These are phyloP conservation scores for Cheirogaleus major DNA, from an alignment of 2,797 vertebrate species.

Conservation along the genomic window DNA sequence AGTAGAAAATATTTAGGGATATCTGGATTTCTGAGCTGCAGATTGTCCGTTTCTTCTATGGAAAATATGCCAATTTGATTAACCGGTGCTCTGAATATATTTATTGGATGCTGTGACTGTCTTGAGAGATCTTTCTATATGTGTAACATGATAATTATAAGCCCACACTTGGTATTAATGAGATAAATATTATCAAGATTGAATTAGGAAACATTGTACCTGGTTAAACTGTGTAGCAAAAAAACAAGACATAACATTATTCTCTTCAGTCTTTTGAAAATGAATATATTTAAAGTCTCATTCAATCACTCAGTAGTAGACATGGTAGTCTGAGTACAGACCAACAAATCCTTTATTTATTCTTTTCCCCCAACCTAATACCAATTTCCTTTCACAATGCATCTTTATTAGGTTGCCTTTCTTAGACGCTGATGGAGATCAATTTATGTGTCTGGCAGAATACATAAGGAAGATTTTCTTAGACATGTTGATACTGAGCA, in stretches of 20 bases:
- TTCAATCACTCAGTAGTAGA: not conserved
- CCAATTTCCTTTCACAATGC: not conserved
- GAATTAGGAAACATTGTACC: not conserved
- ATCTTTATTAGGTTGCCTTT: slow-evolving; percentile 48
- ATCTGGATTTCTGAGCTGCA: not conserved
- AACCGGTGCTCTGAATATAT: not conserved
- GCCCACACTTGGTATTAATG: not conserved
- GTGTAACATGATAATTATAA: not conserved
- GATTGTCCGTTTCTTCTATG: not conserved
- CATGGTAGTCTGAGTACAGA: slow-evolving; percentile 3
- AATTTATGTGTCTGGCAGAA: slow-evolving; percentile 19
- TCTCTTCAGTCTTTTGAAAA: slow-evolving; percentile 23
- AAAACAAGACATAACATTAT: not conserved
- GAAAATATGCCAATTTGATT: not conserved
- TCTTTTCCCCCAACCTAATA: not conserved
- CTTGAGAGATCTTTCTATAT: not conserved
- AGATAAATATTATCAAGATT: not conserved
- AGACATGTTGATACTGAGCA: not conserved
- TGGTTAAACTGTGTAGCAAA: not conserved
- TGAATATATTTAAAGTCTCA: slow-evolving; percentile 21
- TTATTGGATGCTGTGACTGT: not conserved
- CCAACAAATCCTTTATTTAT: slow-evolving; percentile 17
- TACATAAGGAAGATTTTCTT: not conserved
- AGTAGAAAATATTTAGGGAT: not conserved
- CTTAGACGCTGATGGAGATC: not conserved